Evolutionary conservation across 2,113 vertebrate species (phyloP).

Genomic region (Tor tambroides): DNA sequence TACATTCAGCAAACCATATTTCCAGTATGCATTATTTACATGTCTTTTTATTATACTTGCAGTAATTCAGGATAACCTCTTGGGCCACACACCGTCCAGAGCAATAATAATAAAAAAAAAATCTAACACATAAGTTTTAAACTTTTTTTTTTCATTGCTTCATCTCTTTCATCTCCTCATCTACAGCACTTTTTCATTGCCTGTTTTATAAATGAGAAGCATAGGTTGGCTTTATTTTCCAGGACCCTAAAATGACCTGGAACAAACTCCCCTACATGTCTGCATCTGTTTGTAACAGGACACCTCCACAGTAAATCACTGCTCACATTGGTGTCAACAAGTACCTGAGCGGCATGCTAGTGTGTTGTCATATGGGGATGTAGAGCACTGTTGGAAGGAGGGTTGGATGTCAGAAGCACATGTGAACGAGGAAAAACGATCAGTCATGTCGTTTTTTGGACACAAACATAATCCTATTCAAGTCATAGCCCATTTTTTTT

Average conservation of each 20-base stretch:
- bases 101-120: background rate
- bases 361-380: background rate
- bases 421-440: background rate
- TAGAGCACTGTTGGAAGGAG: background rate
- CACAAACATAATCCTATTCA: background rate
- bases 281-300: constrained; percentile 66
- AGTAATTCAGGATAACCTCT: constrained; percentile 8
- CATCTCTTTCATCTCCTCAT: background rate
- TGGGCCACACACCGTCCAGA: background rate
- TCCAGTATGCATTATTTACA: constrained; percentile 3
- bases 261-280: constrained; percentile 49
- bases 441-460: constrained; percentile 6
- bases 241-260: constrained; percentile 53
- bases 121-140: background rate
- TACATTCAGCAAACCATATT: too few relatives aligned
- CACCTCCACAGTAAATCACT: constrained; percentile 48
- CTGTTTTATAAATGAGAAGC: background rate
- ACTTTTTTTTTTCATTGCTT: background rate
- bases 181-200: background rate
- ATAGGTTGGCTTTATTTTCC: constrained; percentile 40
- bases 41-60: constrained; percentile 36
- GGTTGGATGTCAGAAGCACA: background rate
- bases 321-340: constrained; percentile 52
- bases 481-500: background rate
- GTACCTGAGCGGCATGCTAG: constrained; percentile 16